Conservation (phyloP, 2,797 vertebrate species). For the Myotis findleyi region DNA sequence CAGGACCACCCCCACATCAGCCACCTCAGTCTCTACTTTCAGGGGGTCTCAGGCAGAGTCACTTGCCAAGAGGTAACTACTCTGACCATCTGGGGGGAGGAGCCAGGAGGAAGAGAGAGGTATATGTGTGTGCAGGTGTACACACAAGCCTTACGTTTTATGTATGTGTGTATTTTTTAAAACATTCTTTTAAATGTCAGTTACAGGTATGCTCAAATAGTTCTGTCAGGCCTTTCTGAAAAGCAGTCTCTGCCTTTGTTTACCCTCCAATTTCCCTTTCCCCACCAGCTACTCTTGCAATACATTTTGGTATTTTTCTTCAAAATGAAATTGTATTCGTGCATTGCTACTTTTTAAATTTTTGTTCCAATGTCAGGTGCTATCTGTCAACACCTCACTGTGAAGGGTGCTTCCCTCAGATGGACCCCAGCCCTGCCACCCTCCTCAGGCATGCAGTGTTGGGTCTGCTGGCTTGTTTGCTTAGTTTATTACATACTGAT, state of each 20-base stretch:
- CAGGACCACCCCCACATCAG: neutral
- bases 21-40: neutral
- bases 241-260: neutral
- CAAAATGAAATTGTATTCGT: neutral
- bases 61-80: too few species aligned
- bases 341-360: neutral
- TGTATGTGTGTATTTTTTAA: neutral
- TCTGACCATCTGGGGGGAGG: neutral
- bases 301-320: neutral
- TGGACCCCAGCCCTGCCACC: neutral
- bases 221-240: neutral
- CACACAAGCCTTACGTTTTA: neutral
- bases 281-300: neutral
- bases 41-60: neutral
- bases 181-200: neutral
- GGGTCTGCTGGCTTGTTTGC: neutral
- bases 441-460: neutral
- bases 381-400: neutral
- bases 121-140: neutral
- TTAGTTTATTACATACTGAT: neutral
- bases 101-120: neutral
- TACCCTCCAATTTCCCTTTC: neutral
- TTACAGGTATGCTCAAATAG: neutral
- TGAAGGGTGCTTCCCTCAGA: neutral
- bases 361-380: neutral